phyloP scores from a whole-genome alignment of 2,797 vertebrate species.

The Serranus cabrilla region DNA sequence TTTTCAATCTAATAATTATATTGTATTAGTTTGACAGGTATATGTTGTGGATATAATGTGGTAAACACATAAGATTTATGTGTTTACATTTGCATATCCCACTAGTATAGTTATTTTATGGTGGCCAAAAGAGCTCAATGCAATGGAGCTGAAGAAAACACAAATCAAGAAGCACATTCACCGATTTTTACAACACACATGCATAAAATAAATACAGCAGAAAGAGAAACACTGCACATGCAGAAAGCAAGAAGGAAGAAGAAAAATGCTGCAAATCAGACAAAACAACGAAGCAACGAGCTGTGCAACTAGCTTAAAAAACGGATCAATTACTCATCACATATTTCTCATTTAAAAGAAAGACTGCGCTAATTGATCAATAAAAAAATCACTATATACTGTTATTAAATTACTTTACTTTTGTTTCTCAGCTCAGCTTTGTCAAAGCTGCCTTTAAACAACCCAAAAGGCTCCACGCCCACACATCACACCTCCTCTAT shows the following conservation, averaged over 20 bases:
- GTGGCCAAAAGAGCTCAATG: background rate
- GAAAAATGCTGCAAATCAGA: background rate
- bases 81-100: background rate
- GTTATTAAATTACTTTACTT: background rate
- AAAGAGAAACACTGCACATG: background rate
- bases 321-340: background rate
- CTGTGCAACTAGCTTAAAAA: background rate
- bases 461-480: background rate
- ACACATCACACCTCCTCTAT: constrained; percentile 1
- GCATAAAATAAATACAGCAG: no score
- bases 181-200: background rate
- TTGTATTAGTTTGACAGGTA: constrained; percentile 7
- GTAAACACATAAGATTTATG: background rate
- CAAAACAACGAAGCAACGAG: no score
- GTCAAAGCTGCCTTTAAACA: constrained; percentile 15
- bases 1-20: constrained; percentile 7
- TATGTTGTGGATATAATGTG: background rate
- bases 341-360: background rate
- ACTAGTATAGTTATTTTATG: background rate
- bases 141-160: constrained; percentile 1
- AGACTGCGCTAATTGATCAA: background rate
- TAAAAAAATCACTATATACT: background rate
- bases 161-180: background rate
- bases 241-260: background rate
- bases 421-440: constrained; percentile 1